These are phyloP conservation scores for Guaruba guarouba DNA, from an alignment of 2,113 vertebrate genomes.

Conservation along the genomic window DNA sequence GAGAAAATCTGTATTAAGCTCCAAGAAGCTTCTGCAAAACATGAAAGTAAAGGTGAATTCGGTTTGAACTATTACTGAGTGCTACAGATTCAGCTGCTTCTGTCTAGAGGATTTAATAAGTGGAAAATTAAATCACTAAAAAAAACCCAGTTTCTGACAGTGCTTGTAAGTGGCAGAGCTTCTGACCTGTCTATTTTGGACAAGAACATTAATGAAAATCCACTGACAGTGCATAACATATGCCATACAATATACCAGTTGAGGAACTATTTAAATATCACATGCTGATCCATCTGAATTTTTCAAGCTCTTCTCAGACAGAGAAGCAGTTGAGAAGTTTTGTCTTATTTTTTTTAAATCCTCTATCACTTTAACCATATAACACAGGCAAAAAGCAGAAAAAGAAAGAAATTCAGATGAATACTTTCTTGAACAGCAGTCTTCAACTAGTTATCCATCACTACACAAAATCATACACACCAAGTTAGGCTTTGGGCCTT, in stretches of 20 bases:
- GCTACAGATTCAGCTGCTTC: background rate
- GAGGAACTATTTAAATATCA: background rate
- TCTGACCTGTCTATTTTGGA: conserved; percentile 5
- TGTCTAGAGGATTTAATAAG: background rate
- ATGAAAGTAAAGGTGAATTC: background rate
- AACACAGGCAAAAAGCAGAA: background rate
- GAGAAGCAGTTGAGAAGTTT: background rate
- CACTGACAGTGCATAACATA: background rate
- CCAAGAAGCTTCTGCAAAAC: background rate
- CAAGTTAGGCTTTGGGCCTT: background rate
- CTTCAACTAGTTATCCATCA: background rate
- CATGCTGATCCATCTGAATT: conserved; percentile 24
- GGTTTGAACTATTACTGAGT: background rate
- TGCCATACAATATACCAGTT: background rate
- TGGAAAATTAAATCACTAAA: background rate
- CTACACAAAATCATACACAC: background rate
- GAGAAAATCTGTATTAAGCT: background rate
- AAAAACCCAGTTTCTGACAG: background rate
- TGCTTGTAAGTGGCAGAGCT: background rate
- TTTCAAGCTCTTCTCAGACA: conserved; percentile 1
- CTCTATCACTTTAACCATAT: background rate
- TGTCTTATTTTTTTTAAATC: background rate
- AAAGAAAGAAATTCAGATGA: background rate
- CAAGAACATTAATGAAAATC: conserved; percentile 3
- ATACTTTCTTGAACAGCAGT: background rate